Base-by-base conservation (phyloP, 2,113 vertebrate genomes). In the Eclectus roratus region DNA sequence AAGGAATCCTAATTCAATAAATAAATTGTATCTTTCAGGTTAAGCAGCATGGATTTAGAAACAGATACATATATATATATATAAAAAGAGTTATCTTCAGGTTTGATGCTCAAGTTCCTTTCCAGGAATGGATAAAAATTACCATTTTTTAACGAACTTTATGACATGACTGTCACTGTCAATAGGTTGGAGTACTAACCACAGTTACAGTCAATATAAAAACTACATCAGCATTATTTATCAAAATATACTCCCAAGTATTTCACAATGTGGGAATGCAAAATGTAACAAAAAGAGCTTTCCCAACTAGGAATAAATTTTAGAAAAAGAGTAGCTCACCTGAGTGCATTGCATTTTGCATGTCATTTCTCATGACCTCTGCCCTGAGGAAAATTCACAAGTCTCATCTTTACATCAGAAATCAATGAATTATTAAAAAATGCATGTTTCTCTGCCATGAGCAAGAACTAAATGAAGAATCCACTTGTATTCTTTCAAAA, bases 21-120 rank as follows among this genome's bases (percentile, higher is more conserved):
- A 94, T 95, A 78, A 92, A 3, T 66, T 70, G 52, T 92, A 65
- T 71, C 97, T 98, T 98, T 98, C 94, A 97, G 96, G 96, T 98
- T 96, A 97, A 98, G 95, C 97, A 98, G 95, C 95, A 95, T 97
- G 97, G 98, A 80, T 98, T 98, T 97, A 96, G 97, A 98, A 98
- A 98, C 96, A 98, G 97, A 96, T 98, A 98, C 98, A 97, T 93
- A 97, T 52, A 28, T 28, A 15, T 28, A 28, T 31, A 55, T 5
- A 33, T 19, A 31, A 12, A 49, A 24, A 33, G 18, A 20, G 53
- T 98, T 92, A 97, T 98, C 96, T 98, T 98, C 97, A 97, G 94
- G 81, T 97, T 94, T 95, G 97, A 97, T 97, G 96, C 95, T 97
- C 91, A 97, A 97, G 96, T 98, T 98, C 97, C 94, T 97, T 98